Conservation (phyloP, 2,888 invertebrate genomes). For the Myopa tessellatipennis region DNA sequence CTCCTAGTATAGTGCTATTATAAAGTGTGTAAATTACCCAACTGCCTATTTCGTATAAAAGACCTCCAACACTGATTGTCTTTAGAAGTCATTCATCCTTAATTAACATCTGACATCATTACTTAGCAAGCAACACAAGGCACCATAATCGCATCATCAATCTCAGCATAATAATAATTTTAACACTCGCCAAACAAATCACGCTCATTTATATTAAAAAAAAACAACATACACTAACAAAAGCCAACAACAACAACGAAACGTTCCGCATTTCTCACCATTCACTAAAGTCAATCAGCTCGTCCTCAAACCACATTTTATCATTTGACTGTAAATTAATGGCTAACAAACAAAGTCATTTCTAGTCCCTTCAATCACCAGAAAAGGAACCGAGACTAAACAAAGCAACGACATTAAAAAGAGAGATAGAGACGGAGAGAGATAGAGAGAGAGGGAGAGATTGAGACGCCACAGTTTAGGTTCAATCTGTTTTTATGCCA, state of each 20-base stretch:
- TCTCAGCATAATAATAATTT: conserved; percentile 12
- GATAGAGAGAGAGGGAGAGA: background rate
- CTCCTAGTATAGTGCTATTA: no score
- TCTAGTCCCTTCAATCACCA: background rate
- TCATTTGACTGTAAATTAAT: conserved; percentile 39
- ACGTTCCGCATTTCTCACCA: background rate
- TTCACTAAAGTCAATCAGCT: no score
- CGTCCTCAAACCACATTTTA: background rate
- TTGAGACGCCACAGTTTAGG: no score
- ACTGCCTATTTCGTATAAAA: no score
- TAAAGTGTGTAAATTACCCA: no score
- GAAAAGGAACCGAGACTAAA: background rate
- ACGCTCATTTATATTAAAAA: background rate
- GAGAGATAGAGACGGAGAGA: background rate
- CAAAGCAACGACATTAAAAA: background rate
- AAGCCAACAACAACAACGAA: conserved; percentile 40
- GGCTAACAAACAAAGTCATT: background rate
- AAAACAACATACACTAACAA: conserved; percentile 30
- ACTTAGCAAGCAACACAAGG: background rate
- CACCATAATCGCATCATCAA: conserved; percentile 1
- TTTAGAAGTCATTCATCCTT: background rate
- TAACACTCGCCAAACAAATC: conserved; percentile 16
- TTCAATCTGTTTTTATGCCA: no score
- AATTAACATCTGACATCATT: conserved; percentile 3
- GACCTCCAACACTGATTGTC: background rate